A percentile compares a stretch with the other conserved stretches of the same genome.
Conservation (phyloP, 2,888 invertebrate species). For the Agrotis puta region DNA sequence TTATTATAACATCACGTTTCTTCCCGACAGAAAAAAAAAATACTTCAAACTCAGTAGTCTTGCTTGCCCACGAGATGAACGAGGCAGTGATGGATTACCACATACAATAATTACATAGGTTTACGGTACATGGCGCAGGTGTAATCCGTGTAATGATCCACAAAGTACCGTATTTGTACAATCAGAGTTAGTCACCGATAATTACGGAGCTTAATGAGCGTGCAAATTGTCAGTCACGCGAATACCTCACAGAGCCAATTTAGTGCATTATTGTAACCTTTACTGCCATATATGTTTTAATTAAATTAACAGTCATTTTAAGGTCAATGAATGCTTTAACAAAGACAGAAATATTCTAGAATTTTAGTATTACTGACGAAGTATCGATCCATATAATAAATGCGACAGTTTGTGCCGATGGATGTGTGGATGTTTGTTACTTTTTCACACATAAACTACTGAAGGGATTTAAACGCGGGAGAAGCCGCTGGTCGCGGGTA, state of each 20-base stretch:
- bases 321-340: constrained; percentile 44
- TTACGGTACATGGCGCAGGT: constrained; percentile 18
- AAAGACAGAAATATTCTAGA: constrained; percentile 10
- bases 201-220: constrained; percentile 53
- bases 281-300: constrained; percentile 47
- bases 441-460: too few relatives aligned
- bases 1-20: background rate
- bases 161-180: constrained; percentile 43
- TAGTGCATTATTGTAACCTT: constrained; percentile 44
- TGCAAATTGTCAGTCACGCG: constrained; percentile 56
- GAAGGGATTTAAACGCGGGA: too few relatives aligned
- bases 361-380: too few relatives aligned
- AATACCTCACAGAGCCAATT: constrained; percentile 45
- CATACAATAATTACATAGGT: constrained; percentile 1
- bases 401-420: too few relatives aligned
- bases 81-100: constrained; percentile 5
- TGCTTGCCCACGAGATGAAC: background rate
- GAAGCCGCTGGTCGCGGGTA: too few relatives aligned
- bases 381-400: too few relatives aligned
- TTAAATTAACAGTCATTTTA: constrained; percentile 47
- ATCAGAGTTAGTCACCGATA: constrained; percentile 51
- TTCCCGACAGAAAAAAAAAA: background rate
- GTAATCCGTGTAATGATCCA: constrained; percentile 50
- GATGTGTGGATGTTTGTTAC: too few relatives aligned
- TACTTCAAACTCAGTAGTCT: background rate